A percentile compares a stretch with the other conserved stretches of the same genome.
These are phyloP conservation scores for Siphonodentalium dalli DNA, from an alignment of 2,888 invertebrate genomes.

Conservation along the genomic window DNA sequence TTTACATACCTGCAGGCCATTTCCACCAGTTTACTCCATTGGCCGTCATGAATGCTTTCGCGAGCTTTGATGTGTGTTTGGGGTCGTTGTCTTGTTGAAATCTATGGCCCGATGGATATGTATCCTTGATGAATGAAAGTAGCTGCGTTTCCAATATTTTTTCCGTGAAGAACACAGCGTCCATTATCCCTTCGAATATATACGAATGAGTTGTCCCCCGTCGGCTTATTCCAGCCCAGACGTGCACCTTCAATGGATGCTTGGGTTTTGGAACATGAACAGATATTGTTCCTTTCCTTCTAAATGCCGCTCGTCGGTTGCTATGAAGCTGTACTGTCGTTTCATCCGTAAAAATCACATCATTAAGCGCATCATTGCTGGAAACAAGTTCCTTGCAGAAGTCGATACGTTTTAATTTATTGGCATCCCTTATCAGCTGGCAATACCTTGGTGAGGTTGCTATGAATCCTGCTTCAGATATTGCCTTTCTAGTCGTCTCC, in stretches of 20 bases:
- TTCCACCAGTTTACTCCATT: too few relatives aligned
- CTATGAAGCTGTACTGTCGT: conserved; percentile 17
- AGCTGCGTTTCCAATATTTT: too few relatives aligned
- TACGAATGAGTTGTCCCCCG: conserved; percentile 8
- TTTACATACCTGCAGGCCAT: too few relatives aligned
- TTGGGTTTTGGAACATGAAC: too few relatives aligned
- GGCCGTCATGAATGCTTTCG: too few relatives aligned
- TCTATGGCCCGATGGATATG: too few relatives aligned
- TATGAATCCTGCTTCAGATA: conserved; percentile 6
- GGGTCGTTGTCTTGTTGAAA: conserved; percentile 29
- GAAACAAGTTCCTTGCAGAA: conserved; percentile 16
- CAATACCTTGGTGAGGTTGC: conserved; percentile 9
- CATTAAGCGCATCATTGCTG: conserved; percentile 14
- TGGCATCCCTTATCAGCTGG: conserved; percentile 17
- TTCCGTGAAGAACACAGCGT: too few relatives aligned
- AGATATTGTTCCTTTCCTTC: too few relatives aligned
- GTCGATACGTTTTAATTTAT: conserved; percentile 12
- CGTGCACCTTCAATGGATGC: conserved; percentile 14
- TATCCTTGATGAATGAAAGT: too few relatives aligned
- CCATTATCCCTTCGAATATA: conserved; percentile 26
- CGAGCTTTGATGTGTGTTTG: conserved; percentile 20
- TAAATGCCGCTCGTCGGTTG: too few relatives aligned
- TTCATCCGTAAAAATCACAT: conserved; percentile 28
- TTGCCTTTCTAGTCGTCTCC: conserved; percentile 7
- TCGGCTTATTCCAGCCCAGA: conserved; percentile 22